Evolutionary conservation across 2,888 invertebrate genomes (phyloP).

Genomic region (Agonum fuliginosum): DNA sequence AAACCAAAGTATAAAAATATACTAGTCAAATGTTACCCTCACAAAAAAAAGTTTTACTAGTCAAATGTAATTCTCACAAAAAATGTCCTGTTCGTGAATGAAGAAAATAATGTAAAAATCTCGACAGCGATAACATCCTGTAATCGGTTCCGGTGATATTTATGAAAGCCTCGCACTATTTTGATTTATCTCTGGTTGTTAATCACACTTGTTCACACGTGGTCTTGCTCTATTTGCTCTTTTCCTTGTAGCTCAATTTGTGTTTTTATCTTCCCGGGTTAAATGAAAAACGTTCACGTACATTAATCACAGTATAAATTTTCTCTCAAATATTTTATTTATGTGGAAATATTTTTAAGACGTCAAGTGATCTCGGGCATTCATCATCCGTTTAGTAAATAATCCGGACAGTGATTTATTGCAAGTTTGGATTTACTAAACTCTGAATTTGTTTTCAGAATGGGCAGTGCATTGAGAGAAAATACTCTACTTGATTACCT

Average conservation of each 20-base stretch:
- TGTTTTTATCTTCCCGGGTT: constrained; percentile 8
- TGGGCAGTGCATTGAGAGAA: constrained; percentile 8
- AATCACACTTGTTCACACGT: constrained; percentile 33
- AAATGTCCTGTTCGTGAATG: too few species aligned
- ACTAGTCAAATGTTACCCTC: too few species aligned
- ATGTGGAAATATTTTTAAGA: constrained; percentile 45
- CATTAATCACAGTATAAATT: constrained; percentile 47
- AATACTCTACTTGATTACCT: too few species aligned
- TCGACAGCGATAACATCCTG: background rate
- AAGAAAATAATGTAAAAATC: constrained; percentile 3
- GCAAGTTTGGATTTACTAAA: constrained; percentile 10
- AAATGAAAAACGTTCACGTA: constrained; percentile 25
- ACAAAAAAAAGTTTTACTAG: too few species aligned
- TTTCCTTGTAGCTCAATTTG: constrained; percentile 29
- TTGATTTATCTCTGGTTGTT: constrained; percentile 12
- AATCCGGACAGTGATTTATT: constrained; percentile 30
- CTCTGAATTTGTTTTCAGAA: constrained; percentile 15
- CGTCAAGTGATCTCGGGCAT: constrained; percentile 37
- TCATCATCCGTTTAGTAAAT: constrained; percentile 46
- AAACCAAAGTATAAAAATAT: too few species aligned
- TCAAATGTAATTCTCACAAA: too few species aligned
- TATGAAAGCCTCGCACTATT: constrained; percentile 7
- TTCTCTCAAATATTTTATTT: constrained; percentile 46
- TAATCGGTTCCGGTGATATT: background rate
- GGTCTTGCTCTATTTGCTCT: background rate